Base-by-base conservation (phyloP, 2,113 vertebrate genomes). In the Rhea pennata region DNA sequence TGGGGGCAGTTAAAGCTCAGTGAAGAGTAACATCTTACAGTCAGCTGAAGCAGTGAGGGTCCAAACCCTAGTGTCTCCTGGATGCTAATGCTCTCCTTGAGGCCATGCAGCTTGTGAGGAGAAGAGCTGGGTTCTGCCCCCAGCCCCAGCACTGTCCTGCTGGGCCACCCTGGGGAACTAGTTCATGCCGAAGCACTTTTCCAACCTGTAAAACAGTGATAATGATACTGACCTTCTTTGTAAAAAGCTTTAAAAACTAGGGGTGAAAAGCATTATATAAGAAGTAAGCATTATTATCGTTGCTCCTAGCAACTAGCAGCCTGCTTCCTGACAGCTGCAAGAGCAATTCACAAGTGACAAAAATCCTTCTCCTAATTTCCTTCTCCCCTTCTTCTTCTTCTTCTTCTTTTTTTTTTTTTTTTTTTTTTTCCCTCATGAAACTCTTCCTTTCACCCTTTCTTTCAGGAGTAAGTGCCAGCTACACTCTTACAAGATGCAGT, bases 281-380 rank as follows among this genome's bases (percentile, higher is more conserved):
- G 24, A 62, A 94, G 62, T 48, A 82, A 90, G 84, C 58, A 80
- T 59, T 88, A 87, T 64, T 92, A 79, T 89, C 0, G 21, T 96
- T 93, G 50, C 92, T 91, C 81, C 46, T 97, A 92, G 96, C 96
- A 96, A 94, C 96, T 26, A 87, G 86, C 80, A 92, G n/a, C 50
- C 74, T 87, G 70, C 74, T 84, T 91, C 74, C 40, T 89, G 84
- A 67, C 81, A 97, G 62, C 59, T 75, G 29, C 84, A 87, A 87
- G 62, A 96, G 66, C 81, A 88, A 66, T 77, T 82, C 58, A 88
- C 73, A 89, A 91, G 86, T 73, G 62, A 70, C 71, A 87, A 91
- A 96, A 95, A 92, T 73, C 33, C 58, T n/a, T 90, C 13, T 13
- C 42, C 12, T 70, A 72, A 89, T 88, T 91, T 95, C 70, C 24